Conservation (phyloP, 2,888 invertebrate genomes). For the Pachydiplax longipennis region DNA sequence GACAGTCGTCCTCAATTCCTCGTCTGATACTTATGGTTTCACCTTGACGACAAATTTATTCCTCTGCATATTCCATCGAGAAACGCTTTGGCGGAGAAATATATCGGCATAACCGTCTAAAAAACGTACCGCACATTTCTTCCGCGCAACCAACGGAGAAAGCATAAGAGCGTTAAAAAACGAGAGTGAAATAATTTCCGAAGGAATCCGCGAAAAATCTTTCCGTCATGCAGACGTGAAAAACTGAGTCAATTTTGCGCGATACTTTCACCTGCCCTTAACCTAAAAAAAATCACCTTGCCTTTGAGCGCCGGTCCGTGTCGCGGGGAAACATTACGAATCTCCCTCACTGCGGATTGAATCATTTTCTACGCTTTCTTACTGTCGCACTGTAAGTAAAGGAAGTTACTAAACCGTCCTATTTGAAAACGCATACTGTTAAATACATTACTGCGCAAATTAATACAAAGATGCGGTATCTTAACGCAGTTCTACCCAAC, state of each 20-base stretch:
- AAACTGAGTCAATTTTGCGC: background rate
- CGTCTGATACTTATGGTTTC: background rate
- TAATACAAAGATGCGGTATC: too few species aligned
- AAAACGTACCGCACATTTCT: background rate
- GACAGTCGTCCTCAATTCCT: too few species aligned
- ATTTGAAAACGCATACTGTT: too few species aligned
- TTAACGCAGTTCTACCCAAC: too few species aligned
- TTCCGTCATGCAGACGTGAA: background rate
- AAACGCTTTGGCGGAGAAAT: background rate
- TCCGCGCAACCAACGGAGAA: background rate
- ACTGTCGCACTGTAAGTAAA: too few species aligned
- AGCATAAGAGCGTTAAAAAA: background rate
- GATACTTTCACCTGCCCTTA: slow-evolving; percentile 26
- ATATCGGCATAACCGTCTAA: background rate
- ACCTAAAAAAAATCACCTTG: background rate
- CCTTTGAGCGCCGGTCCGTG: background rate
- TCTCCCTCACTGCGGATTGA: background rate
- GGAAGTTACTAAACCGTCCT: too few species aligned
- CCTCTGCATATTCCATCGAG: background rate
- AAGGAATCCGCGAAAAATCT: background rate
- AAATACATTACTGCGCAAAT: too few species aligned
- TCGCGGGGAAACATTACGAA: background rate
- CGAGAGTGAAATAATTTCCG: background rate
- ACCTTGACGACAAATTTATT: background rate
- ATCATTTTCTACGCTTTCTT: too few species aligned